Conservation (phyloP, 1,140 invertebrate genomes). For the Lepidotrigona ventralis region DNA sequence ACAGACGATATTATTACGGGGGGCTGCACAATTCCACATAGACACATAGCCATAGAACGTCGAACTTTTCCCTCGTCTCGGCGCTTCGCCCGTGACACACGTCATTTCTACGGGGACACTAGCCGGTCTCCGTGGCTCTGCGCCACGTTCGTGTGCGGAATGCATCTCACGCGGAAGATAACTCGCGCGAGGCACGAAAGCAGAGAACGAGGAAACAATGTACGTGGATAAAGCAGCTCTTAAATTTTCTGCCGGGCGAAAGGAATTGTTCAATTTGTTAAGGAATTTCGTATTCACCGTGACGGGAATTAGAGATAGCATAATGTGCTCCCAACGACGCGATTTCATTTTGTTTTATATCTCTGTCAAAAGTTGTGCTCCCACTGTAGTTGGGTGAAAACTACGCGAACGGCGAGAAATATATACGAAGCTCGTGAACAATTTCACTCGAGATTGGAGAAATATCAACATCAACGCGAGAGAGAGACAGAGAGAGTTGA, state of each 20-base stretch:
- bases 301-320: background rate
- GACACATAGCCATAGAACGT: slow-evolving; percentile 25
- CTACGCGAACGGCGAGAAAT: no score
- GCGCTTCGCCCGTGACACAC: background rate
- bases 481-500: no score
- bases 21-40: slow-evolving; percentile 30
- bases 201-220: background rate
- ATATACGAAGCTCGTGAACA: no score
- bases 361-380: no score
- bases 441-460: no score
- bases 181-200: background rate
- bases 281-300: background rate
- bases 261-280: background rate
- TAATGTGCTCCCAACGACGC: background rate
- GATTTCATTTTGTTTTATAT: no score
- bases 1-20: slow-evolving; percentile 46
- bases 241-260: background rate
- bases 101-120: background rate
- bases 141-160: background rate
- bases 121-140: no score
- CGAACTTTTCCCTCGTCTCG: slow-evolving; percentile 45
- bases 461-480: no score
- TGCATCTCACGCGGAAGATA: background rate
- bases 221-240: background rate
- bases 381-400: no score